Evolutionary conservation across 2,888 invertebrate species (phyloP), one percentile per base, ranked within the genome.

Genomic region (Spodoptera exigua): DNA sequence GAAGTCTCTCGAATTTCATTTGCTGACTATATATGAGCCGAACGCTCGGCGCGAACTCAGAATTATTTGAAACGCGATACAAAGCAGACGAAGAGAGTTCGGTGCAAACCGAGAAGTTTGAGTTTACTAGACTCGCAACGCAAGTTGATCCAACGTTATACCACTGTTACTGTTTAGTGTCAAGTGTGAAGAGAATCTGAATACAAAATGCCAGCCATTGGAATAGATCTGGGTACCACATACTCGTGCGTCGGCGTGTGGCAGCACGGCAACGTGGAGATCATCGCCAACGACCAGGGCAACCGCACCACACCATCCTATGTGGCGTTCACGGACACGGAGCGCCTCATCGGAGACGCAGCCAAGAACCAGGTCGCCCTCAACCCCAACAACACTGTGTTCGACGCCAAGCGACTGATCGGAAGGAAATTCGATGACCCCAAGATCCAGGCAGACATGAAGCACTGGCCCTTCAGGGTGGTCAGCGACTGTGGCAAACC

Each of bases 391-490:
- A 97, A 97, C 93, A 97, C 97, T 0, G 96, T 96, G 34, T 96
- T 96, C 87, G 96, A 96, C 83, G 96, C 97, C 14, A 97, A 97
- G 80, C 95, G 98, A 71, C 93, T 98, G 63, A 98, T 98, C 83
- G 98, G 98, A 90, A 94, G 97, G 57, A 95, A 95, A 67, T 96
- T 95, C 88, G 96, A 96, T 71, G 97, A 97, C 81, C 85, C 94
- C 0, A 96, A 96, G 76, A 97, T 97, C 40, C 97, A 97, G 82
- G 94, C 95, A 32, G 98, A 98, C 86, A 96, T 97, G 95, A 97
- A 97, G 80, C 96, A 96, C 77, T 98, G 98, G 98, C 97, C 98
- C 1, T 98, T 98, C 90, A 95, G 95, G 76, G 96, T 97, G 5
- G 83, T 96, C 64, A 96, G 88, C 77, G 96, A 96, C 51, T 87